Evolutionary conservation across 1,140 invertebrate genomes (phyloP).

Genomic region (Hyphantria cunea): DNA sequence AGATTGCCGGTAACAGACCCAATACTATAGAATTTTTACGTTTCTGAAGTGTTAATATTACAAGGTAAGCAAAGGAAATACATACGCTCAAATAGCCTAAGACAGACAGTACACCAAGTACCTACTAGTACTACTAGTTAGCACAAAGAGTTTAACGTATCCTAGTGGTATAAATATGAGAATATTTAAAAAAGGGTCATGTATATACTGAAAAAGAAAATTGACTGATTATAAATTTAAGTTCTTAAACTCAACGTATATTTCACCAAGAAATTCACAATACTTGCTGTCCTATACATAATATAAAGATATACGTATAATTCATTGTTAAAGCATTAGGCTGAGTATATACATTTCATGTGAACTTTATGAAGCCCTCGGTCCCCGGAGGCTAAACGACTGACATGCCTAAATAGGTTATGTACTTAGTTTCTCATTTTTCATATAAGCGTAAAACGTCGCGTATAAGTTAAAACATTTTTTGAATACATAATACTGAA

Average conservation of each 20-base stretch:
- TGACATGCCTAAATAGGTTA: constrained; percentile 18
- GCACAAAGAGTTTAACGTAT: too few species aligned
- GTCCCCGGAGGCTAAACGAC: constrained; percentile 17
- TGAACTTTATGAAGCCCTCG: constrained; percentile 30
- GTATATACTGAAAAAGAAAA: neutral
- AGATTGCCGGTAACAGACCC: too few species aligned
- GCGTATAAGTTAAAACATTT: neutral
- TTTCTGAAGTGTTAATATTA: too few species aligned
- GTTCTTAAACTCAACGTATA: too few species aligned
- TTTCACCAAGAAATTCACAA: neutral
- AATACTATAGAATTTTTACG: too few species aligned
- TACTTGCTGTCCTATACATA: neutral
- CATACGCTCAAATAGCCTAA: too few species aligned
- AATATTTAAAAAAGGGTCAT: too few species aligned
- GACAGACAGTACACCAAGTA: too few species aligned
- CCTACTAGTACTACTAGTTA: too few species aligned
- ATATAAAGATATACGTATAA: neutral
- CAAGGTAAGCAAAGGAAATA: too few species aligned
- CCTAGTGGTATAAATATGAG: too few species aligned
- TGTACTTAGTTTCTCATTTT: neutral
- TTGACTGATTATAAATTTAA: neutral
- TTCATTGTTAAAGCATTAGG: neutral
- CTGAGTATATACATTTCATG: constrained; percentile 23
- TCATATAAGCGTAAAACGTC: neutral
- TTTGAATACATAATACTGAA: neutral